Evolutionary conservation across 2,888 invertebrate genomes (phyloP).

Genomic region (Napeogenes sylphis): DNA sequence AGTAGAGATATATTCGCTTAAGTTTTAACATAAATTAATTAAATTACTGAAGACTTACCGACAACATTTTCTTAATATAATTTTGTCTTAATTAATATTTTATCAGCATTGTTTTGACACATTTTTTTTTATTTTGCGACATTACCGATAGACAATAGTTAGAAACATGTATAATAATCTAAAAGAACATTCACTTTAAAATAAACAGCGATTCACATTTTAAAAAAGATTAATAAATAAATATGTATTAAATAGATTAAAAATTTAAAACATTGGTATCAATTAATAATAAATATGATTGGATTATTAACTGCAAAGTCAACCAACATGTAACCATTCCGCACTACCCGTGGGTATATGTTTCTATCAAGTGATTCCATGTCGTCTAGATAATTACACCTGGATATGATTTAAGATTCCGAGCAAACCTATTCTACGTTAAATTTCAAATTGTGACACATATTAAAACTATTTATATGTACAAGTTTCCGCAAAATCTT

Average conservation of each 20-base stretch:
- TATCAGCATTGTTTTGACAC: no score
- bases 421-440: conserved; percentile 23
- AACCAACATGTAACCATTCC: background rate
- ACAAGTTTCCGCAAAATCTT: conserved; percentile 5
- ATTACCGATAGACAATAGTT: background rate
- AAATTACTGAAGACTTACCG: no score
- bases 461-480: conserved; percentile 13
- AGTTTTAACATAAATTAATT: no score
- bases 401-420: conserved; percentile 15
- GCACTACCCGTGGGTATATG: background rate
- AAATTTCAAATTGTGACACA: conserved; percentile 12
- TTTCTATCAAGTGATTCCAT: no score
- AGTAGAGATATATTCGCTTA: no score
- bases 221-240: background rate
- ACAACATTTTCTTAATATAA: no score
- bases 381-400: background rate
- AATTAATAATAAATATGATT: background rate
- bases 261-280: background rate
- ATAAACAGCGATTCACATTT: background rate
- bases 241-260: background rate
- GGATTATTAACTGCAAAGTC: background rate
- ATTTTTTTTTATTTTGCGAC: background rate
- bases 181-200: background rate
- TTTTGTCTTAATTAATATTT: no score
- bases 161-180: background rate